Evolutionary conservation across 2,888 invertebrate genomes (phyloP).

Genomic region (Orgyia antiqua): DNA sequence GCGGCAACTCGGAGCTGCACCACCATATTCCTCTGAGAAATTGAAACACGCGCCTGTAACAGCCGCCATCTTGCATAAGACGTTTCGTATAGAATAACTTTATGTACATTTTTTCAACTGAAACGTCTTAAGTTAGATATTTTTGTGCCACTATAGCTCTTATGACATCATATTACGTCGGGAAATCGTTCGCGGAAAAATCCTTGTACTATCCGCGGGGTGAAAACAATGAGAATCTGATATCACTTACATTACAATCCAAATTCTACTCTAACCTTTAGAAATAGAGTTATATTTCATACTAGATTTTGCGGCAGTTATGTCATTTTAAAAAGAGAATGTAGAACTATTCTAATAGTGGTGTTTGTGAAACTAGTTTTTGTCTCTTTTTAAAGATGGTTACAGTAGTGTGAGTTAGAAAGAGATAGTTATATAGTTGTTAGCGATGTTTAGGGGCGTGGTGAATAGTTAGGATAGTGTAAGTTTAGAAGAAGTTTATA

Average conservation of each 20-base stretch:
- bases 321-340: slow-evolving; percentile 18
- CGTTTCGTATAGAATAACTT: slow-evolving; percentile 73
- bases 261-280: neutral
- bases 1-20: slow-evolving; percentile 48
- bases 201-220: slow-evolving; percentile 54
- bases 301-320: slow-evolving; percentile 11
- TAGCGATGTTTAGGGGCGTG: slow-evolving; percentile 47
- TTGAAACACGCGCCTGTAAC: slow-evolving; percentile 69
- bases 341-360: slow-evolving; percentile 70
- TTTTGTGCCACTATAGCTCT: slow-evolving; percentile 75
- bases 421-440: slow-evolving; percentile 35
- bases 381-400: slow-evolving; percentile 41
- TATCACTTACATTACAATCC: neutral
- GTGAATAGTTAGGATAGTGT: slow-evolving; percentile 66
- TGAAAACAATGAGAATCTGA: slow-evolving; percentile 17
- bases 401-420: slow-evolving; percentile 31
- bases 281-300: slow-evolving; percentile 8
- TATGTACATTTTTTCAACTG: slow-evolving; percentile 56
- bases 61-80: slow-evolving; percentile 75
- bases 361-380: slow-evolving; percentile 46
- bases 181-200: slow-evolving; percentile 76
- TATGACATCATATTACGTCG: slow-evolving; percentile 67
- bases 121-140: slow-evolving; percentile 74
- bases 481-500: slow-evolving; percentile 73
- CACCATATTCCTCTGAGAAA: slow-evolving; percentile 73